Evolutionary conservation across 2,113 vertebrate species (phyloP).

Genomic region (Puma concolor): DNA sequence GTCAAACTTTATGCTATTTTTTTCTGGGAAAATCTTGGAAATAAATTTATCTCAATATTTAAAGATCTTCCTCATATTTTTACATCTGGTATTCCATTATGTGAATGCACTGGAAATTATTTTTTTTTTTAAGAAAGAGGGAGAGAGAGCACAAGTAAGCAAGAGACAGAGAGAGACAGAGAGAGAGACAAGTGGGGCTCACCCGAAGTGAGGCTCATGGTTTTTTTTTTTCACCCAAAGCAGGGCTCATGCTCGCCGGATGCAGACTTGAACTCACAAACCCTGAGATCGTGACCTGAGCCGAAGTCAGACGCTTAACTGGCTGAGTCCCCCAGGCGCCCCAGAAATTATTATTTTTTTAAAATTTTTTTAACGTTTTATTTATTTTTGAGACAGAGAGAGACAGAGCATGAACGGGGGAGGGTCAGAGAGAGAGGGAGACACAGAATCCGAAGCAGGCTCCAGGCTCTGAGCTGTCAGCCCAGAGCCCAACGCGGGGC

Average conservation of each 20-base stretch:
- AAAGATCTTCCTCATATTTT: neutral
- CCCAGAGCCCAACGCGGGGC: neutral
- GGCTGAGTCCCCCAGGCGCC: neutral
- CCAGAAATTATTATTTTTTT: neutral
- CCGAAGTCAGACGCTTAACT: neutral
- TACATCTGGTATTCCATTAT: neutral
- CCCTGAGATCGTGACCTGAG: neutral
- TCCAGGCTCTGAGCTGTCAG: too few relatives aligned
- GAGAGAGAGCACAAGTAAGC: neutral
- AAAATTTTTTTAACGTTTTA: neutral
- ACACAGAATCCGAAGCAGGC: neutral
- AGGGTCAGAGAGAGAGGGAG: neutral
- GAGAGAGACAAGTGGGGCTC: neutral
- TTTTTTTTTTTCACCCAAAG: too few relatives aligned
- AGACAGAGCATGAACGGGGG: neutral
- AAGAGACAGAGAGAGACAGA: neutral
- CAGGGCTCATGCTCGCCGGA: too few relatives aligned
- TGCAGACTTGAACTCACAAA: too few relatives aligned
- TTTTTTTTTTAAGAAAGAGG: neutral
- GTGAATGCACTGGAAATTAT: neutral
- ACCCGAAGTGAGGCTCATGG: too few relatives aligned
- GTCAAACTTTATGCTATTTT: neutral
- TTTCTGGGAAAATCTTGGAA: neutral
- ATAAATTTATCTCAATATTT: neutral
- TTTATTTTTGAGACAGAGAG: neutral